Percentiles rank a stretch among this genome's conserved stretches.
These are phyloP conservation scores for Daubentonia madagascariensis DNA, from an alignment of 2,113 vertebrate species.

Conservation along the genomic window DNA sequence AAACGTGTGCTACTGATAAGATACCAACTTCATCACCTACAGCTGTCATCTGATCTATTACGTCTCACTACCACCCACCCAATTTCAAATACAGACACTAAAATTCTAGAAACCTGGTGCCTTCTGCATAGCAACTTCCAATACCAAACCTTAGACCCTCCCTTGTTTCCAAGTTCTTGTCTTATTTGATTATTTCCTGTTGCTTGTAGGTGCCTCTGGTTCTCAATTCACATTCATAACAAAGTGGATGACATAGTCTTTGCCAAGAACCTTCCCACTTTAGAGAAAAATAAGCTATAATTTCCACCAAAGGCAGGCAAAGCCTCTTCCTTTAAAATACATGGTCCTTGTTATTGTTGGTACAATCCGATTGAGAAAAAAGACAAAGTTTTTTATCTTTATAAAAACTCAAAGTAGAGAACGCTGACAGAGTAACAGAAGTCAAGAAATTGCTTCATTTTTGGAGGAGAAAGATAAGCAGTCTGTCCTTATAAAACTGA, in stretches of 20 bases:
- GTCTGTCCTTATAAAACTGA: not conserved
- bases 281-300: not conserved
- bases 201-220: not conserved
- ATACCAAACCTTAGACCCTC: not conserved
- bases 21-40: not conserved
- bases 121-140: not conserved
- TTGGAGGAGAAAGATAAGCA: not conserved
- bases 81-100: not conserved
- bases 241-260: not conserved
- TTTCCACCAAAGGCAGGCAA: not conserved
- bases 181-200: not conserved
- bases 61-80: not conserved
- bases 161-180: not conserved
- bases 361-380: not conserved
- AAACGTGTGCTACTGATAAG: not conserved
- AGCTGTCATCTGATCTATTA: not conserved
- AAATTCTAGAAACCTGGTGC: not conserved
- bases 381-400: not conserved
- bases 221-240: not conserved
- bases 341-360: not conserved
- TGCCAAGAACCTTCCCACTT: not conserved
- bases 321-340: not conserved
- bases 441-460: not conserved
- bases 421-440: not conserved
- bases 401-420: not conserved